A percentile compares a stretch with the other conserved stretches of the same genome.
These are phyloP conservation scores for Lasioglossum oenotherae DNA, from an alignment of 2,888 invertebrate species.

Conservation along the genomic window DNA sequence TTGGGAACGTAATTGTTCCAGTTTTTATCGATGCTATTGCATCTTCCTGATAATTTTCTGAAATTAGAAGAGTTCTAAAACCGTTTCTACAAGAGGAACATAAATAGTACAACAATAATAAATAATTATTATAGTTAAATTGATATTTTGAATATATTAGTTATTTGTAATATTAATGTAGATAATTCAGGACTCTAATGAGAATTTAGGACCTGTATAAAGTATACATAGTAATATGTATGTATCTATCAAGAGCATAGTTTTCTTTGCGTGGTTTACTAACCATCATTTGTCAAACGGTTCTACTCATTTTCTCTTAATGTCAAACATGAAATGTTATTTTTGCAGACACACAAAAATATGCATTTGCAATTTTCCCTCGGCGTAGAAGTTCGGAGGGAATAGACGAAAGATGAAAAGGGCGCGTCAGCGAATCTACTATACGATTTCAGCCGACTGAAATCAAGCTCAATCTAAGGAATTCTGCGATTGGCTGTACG, in stretches of 20 bases:
- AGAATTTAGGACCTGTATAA: too few relatives aligned
- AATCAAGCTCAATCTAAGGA: conserved; percentile 41
- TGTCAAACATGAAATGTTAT: not conserved
- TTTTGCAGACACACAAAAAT: not conserved
- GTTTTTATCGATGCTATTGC: not conserved
- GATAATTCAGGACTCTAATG: not conserved
- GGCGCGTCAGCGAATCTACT: conserved; percentile 31
- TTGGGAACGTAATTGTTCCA: not conserved
- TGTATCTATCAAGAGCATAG: not conserved
- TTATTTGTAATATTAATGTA: not conserved
- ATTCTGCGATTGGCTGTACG: conserved; percentile 24
- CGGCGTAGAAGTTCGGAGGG: conserved; percentile 23
- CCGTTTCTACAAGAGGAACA: not conserved
- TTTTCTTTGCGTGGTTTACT: not conserved
- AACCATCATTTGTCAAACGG: not conserved
- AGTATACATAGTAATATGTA: too few relatives aligned
- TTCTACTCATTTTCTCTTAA: not conserved
- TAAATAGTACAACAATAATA: too few relatives aligned
- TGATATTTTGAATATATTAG: not conserved
- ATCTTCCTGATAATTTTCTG: not conserved
- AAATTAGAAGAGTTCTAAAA: not conserved
- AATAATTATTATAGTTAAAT: not conserved
- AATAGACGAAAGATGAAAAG: conserved; percentile 18
- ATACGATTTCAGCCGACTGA: conserved; percentile 42
- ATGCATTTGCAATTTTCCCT: conserved; percentile 8